A percentile compares a stretch with the other conserved stretches of the same genome.
Conservation (phyloP, 2,797 vertebrate genomes). For the Dendrocincla tyrannina region DNA sequence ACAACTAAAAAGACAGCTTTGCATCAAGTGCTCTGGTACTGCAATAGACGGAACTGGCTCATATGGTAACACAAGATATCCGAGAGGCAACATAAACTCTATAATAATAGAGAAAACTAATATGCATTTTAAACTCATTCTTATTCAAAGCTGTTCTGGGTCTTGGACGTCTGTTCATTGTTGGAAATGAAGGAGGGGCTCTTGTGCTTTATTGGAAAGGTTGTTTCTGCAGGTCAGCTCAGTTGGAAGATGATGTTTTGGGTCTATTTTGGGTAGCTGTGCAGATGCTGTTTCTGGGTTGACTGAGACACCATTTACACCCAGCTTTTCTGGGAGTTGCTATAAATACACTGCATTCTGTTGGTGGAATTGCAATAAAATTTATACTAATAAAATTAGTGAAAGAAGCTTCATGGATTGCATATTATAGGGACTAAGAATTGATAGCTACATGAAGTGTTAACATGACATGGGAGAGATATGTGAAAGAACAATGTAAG, state of each 20-base stretch:
- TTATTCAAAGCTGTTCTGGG: background rate
- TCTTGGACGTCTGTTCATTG: background rate
- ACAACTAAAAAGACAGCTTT: background rate
- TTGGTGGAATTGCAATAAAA: background rate
- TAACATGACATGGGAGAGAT: background rate
- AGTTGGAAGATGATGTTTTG: background rate
- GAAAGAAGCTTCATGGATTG: background rate
- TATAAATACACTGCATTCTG: background rate
- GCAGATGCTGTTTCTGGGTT: background rate
- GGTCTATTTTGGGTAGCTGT: background rate
- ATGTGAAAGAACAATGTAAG: background rate
- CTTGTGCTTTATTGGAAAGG: background rate
- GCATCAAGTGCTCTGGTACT: background rate
- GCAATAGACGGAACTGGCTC: background rate
- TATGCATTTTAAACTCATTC: background rate
- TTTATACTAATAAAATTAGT: background rate
- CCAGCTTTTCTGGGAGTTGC: background rate
- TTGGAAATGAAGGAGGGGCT: conserved; percentile 12
- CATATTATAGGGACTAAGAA: background rate
- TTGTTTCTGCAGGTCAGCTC: background rate
- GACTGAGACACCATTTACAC: background rate
- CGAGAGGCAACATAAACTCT: background rate
- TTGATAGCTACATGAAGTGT: background rate
- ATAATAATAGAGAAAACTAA: conserved; percentile 5
- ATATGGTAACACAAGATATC: background rate